A percentile compares a stretch with the other conserved stretches of the same genome.
phyloP scores from a whole-genome alignment of 2,888 invertebrate species.

The Cyrtodaria siliqua region DNA sequence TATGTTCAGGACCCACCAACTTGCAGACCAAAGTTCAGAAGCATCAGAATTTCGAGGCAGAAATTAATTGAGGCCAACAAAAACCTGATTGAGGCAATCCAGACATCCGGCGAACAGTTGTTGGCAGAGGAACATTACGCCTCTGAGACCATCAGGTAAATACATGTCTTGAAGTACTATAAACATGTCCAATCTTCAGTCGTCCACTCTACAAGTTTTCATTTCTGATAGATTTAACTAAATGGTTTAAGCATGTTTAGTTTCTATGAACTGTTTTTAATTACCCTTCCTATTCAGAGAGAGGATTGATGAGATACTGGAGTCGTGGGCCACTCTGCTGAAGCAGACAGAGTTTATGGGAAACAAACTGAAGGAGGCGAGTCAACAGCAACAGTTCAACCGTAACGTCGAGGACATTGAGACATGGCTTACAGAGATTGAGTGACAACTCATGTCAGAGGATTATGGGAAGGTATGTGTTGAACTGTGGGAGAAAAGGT shows the following conservation, averaged over 20 bases:
- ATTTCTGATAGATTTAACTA: no score
- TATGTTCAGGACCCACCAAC: constrained; percentile 95
- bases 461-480: constrained; percentile 97
- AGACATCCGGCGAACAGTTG: constrained; percentile 94
- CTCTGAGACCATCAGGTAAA: constrained; percentile 87
- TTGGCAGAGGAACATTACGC: constrained; percentile 97
- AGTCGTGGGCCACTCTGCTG: constrained; percentile 96
- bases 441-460: constrained; percentile 91
- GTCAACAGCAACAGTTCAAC: constrained; percentile 99
- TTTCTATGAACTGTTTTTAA: no score
- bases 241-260: no score
- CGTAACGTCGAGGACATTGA: constrained; percentile 99
- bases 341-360: constrained; percentile 96
- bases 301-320: constrained; percentile 95
- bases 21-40: constrained; percentile 98
- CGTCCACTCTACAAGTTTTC: no score
- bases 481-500: no score
- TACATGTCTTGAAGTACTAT: no score
- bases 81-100: constrained; percentile 97
- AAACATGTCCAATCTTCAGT: no score
- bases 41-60: constrained; percentile 99
- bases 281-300: constrained; percentile 81
- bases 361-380: constrained; percentile 91
- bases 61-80: constrained; percentile 98
- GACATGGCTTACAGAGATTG: constrained; percentile 96